Evolutionary conservation across 2,888 invertebrate species (phyloP).

Genomic region (Callosobruchus maculatus): DNA sequence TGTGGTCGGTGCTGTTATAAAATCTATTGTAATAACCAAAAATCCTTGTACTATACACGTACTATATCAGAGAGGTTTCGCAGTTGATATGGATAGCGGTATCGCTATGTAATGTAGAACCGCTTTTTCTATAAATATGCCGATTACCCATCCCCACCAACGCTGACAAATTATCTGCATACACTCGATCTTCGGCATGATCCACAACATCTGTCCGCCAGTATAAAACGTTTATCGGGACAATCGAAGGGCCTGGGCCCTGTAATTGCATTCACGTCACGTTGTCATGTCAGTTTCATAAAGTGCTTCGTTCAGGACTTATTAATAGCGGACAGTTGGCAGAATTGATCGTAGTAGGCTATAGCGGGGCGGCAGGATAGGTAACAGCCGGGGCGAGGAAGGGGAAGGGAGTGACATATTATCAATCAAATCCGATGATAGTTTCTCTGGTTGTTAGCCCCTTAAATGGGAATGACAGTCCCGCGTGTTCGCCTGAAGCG

Average conservation of each 20-base stretch:
- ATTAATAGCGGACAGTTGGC: not conserved
- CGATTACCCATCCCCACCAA: not conserved
- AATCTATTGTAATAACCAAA: too few species aligned
- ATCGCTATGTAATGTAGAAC: too few species aligned
- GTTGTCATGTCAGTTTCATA: conserved; percentile 28
- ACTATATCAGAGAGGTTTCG: too few species aligned
- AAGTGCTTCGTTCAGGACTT: conserved; percentile 12
- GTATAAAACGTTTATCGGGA: not conserved
- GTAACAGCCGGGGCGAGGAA: not conserved
- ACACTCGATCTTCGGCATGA: not conserved
- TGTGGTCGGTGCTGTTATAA: too few species aligned
- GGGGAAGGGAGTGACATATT: not conserved
- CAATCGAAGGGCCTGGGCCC: not conserved
- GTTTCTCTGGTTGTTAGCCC: not conserved
- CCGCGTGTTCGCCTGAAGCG: not conserved
- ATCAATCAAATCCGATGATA: not conserved
- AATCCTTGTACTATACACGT: too few species aligned
- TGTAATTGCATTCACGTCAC: conserved; percentile 27
- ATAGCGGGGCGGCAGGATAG: not conserved
- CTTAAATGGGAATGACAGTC: not conserved
- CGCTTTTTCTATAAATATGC: too few species aligned
- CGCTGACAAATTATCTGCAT: not conserved
- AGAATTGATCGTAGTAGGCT: not conserved
- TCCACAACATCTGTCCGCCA: not conserved
- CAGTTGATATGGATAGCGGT: too few species aligned